Conservation (phyloP, 2,888 invertebrate species). For the Fragum sueziense region DNA sequence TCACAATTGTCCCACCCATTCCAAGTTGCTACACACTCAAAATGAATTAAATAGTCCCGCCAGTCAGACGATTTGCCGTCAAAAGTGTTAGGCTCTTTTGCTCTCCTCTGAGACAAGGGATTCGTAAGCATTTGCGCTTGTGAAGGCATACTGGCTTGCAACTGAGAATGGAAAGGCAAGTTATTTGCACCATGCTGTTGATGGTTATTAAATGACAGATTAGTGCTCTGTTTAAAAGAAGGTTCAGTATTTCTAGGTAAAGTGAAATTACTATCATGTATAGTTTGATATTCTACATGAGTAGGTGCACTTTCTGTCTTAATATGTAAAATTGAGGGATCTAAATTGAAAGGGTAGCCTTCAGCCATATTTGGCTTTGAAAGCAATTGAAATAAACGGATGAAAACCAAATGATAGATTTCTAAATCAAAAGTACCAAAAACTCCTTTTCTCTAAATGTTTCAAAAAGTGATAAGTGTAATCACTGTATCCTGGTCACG, state of each 20-base stretch:
- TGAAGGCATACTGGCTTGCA: not conserved
- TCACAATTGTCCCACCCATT: constrained; percentile 46
- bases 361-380: not conserved
- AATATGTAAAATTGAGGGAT: not conserved
- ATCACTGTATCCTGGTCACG: not conserved
- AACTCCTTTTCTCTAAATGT: not conserved
- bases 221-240: too few relatives aligned
- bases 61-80: constrained; percentile 54
- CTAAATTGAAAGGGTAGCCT: not conserved
- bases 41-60: constrained; percentile 57
- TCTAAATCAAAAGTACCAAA: not conserved
- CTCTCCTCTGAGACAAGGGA: constrained; percentile 11
- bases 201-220: not conserved
- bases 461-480: not conserved
- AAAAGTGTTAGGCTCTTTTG: constrained; percentile 55
- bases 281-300: too few relatives aligned
- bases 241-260: too few relatives aligned
- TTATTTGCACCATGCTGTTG: not conserved
- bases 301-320: too few relatives aligned
- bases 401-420: too few relatives aligned
- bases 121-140: not conserved
- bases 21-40: constrained; percentile 57
- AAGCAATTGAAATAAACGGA: not conserved
- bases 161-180: not conserved
- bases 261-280: not conserved